These are phyloP conservation scores for Psephotus haematonotus DNA, from an alignment of 2,113 vertebrate species.

Conservation along the genomic window DNA sequence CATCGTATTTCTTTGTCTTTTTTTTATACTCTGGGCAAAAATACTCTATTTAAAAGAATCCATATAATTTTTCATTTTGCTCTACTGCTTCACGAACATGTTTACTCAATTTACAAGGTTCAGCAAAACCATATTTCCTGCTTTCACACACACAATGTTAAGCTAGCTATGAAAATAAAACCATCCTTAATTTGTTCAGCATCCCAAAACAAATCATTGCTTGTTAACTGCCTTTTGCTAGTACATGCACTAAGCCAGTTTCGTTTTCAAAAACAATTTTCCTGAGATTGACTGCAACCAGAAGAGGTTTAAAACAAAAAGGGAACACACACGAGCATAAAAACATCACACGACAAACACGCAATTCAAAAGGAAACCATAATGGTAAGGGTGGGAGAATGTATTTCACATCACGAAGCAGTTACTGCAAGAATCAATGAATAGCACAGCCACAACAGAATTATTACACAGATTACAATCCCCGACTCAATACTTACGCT, in stretches of 20 bases:
- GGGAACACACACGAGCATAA: neutral
- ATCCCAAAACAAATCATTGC: neutral
- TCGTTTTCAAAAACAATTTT: neutral
- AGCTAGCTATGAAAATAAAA: neutral
- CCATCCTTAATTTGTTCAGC: neutral
- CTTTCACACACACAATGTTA: neutral
- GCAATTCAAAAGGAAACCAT: slow-evolving; percentile 43
- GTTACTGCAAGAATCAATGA: slow-evolving; percentile 43
- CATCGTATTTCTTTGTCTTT: neutral
- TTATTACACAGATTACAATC: slow-evolving; percentile 35
- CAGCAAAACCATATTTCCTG: neutral
- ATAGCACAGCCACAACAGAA: slow-evolving; percentile 10
- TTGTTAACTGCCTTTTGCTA: neutral
- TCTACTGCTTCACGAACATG: neutral
- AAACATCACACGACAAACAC: neutral
- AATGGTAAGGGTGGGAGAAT: slow-evolving; percentile 24
- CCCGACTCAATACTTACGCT: neutral
- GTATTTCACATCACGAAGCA: slow-evolving; percentile 28
- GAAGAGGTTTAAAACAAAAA: neutral
- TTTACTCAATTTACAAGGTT: neutral
- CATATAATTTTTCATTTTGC: neutral
- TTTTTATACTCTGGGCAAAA: neutral
- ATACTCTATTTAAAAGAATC: neutral
- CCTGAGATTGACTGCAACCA: neutral
- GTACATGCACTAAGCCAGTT: neutral